phyloP scores from a whole-genome alignment of 2,797 vertebrate species.

The Centroberyx gerrardi region DNA sequence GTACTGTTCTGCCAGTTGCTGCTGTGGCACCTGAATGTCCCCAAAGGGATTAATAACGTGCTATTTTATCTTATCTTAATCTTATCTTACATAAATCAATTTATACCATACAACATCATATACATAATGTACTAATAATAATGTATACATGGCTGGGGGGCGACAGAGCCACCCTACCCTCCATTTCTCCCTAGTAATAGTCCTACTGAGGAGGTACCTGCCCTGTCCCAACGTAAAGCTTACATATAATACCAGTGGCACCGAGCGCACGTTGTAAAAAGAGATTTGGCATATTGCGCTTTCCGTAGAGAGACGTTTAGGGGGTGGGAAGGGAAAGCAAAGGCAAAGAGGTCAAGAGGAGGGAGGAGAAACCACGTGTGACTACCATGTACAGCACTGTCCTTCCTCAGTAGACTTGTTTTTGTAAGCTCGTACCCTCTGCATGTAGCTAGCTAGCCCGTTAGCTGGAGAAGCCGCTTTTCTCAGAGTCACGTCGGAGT shows the following conservation, averaged over 20 bases:
- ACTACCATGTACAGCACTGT: slow-evolving; percentile 79
- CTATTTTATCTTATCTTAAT: too few relatives aligned
- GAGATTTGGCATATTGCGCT: slow-evolving; percentile 62
- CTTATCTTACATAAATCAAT: too few relatives aligned
- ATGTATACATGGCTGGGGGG: too few relatives aligned
- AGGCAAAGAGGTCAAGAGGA: slow-evolving; percentile 91
- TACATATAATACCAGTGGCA: too few relatives aligned
- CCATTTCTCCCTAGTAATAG: neutral
- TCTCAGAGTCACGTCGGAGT: slow-evolving; percentile 18
- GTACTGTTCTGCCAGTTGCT: too few relatives aligned
- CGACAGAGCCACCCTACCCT: neutral
- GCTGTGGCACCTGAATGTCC: too few relatives aligned
- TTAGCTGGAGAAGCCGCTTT: slow-evolving; percentile 54
- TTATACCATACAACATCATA: too few relatives aligned
- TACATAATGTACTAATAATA: too few relatives aligned
- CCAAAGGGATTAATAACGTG: too few relatives aligned
- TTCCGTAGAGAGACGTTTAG: slow-evolving; percentile 79
- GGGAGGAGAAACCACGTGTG: slow-evolving; percentile 88
- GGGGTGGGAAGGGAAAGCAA: slow-evolving; percentile 83
- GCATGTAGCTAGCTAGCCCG: slow-evolving; percentile 75
- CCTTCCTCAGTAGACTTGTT: slow-evolving; percentile 85
- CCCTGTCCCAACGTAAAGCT: too few relatives aligned
- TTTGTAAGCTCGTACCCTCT: slow-evolving; percentile 80
- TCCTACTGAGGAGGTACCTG: too few relatives aligned
- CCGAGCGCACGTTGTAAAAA: neutral